phyloP scores from a whole-genome alignment of 2,888 invertebrate species.

The Agelastica alni region DNA sequence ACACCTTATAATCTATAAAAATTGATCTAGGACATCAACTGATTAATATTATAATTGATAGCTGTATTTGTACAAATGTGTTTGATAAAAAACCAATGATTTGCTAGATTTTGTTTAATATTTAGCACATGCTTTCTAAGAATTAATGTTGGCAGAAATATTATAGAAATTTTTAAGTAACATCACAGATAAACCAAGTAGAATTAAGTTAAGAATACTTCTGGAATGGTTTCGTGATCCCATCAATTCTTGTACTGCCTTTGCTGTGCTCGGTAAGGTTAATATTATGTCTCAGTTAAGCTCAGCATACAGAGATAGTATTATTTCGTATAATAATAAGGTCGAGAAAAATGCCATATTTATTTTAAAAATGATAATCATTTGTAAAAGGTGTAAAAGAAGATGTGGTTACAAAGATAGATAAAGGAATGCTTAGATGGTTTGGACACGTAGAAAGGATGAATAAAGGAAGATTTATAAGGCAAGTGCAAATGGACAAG shows the following conservation, averaged over 20 bases:
- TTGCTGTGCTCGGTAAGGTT: not conserved
- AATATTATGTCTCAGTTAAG: not conserved
- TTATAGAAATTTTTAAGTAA: too few relatives aligned
- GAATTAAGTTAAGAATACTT: too few relatives aligned
- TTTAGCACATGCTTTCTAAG: not conserved
- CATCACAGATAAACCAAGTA: too few relatives aligned
- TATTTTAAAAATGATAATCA: not conserved
- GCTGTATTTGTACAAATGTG: not conserved
- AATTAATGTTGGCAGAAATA: too few relatives aligned
- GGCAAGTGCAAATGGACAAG: too few relatives aligned
- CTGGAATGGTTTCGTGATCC: not conserved
- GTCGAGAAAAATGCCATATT: not conserved
- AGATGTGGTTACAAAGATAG: too few relatives aligned
- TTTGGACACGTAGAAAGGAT: too few relatives aligned
- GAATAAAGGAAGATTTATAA: too few relatives aligned
- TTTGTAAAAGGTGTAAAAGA: too few relatives aligned
- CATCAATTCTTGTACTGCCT: not conserved
- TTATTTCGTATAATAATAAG: not conserved
- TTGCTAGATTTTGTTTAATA: not conserved
- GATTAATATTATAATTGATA: not conserved
- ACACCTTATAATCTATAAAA: not conserved
- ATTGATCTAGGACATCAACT: slow-evolving; percentile 1
- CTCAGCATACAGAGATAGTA: not conserved
- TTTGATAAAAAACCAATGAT: not conserved
- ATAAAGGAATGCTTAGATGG: too few relatives aligned